Evolutionary conservation across 1,140 invertebrate species (phyloP), one percentile per base, ranked within the genome.

Genomic region (Solen grandis): DNA sequence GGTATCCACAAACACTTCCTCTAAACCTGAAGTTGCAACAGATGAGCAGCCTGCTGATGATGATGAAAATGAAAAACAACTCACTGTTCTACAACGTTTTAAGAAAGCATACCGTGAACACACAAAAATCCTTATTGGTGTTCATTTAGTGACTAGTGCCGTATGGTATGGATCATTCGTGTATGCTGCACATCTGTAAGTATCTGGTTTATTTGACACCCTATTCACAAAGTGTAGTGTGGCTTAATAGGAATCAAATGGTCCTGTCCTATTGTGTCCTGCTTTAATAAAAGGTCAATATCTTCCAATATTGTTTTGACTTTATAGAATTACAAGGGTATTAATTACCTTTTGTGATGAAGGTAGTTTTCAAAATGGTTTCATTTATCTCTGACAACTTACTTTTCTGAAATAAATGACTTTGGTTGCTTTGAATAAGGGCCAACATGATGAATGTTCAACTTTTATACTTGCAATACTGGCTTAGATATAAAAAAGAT

Each of bases 51-150:
- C n/a, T n/a, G n/a, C n/a, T n/a, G n/a, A n/a, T n/a, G n/a, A n/a
- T n/a, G n/a, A n/a, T n/a, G 33, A 73, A 14, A 36, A 35, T n/a
- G 80, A 83, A 38, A 72, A 88, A 76, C 95, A 96, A 85, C 83
- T 93, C 33, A 93, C 95, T 4, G 85, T 98, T 14, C 96, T 97
- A 89, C 94, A 96, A 87, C 95, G 94, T 87, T 97, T 99, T 92
- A 99, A 98, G 92, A 93, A 95, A 88, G 96, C 98, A 95, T 96
- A 96, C 88, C 96, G 95, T 91, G 95, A 98, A 89, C 98, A 99
- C 92, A 99, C 97, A 96, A 97, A 98, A 92, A 95, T 99, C 74
- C 90, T 98, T 41, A 93, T 99, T 73, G 97, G 96, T 36, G 97
- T 99, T 0, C 97, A 99, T 92, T 86, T 96, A 70, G 93, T 95